Percentiles rank a stretch among this genome's conserved stretches.
These are phyloP conservation scores for Odontophorus gujanensis DNA, from an alignment of 2,113 vertebrate genomes.

Conservation along the genomic window DNA sequence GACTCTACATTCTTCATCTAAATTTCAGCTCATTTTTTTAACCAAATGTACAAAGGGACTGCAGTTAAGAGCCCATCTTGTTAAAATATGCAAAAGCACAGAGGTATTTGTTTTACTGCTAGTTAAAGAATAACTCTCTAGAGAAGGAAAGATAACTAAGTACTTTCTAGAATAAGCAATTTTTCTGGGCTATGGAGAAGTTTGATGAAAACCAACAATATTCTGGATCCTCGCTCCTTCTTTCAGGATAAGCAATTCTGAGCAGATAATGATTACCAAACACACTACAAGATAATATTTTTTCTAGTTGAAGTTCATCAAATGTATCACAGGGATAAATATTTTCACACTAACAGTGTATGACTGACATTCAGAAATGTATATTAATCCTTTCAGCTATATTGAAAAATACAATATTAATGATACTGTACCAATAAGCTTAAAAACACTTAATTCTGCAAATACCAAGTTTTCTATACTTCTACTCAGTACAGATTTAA, in stretches of 20 bases:
- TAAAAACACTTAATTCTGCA: neutral
- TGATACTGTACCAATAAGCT: neutral
- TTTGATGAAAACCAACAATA: neutral
- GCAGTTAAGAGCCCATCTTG: neutral
- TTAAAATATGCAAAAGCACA: neutral
- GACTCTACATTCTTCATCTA: neutral
- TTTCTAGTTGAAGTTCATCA: neutral
- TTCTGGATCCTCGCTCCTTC: neutral
- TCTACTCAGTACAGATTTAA: neutral
- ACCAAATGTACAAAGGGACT: neutral
- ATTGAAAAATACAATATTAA: neutral
- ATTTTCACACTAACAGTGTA: neutral
- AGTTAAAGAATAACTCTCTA: neutral
- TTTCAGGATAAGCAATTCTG: neutral
- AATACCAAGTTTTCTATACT: neutral
- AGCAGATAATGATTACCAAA: neutral
- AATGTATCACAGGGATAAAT: neutral
- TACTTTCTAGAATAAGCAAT: neutral
- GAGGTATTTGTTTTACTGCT: neutral
- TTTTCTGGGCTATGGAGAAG: neutral
- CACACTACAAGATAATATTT: neutral
- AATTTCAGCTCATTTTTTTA: constrained; percentile 26
- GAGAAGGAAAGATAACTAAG: neutral
- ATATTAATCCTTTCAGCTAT: neutral
- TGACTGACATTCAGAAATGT: neutral